Base-by-base conservation (phyloP, 2,797 vertebrate genomes). In the Megaceryle alcyon region DNA sequence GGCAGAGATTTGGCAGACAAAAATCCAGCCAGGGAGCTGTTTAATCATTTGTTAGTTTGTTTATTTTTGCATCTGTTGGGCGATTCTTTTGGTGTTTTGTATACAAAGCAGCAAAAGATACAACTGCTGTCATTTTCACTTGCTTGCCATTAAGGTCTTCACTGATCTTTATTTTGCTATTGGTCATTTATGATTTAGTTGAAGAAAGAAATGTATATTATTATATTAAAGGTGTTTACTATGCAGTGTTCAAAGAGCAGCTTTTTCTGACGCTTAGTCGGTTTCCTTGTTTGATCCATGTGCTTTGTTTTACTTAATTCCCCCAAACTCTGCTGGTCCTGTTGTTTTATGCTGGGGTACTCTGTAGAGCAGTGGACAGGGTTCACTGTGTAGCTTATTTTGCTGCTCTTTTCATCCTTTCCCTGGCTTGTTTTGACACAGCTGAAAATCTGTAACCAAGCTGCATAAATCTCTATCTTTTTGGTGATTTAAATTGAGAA, bases 51-150 rank as follows among this genome's bases (percentile, higher is more conserved):
- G 82, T 90, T 83, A 72, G 88, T 94, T 96, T 97, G 91, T 92
- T 96, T 94, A 44, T 93, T 97, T 97, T 95, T 94, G 78, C 86
- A 88, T 93, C 96, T 97, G 91, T 83, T 93, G 71, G 73, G 88
- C 80, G 90, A 82, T 95, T 96, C 83, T 96, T 95, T 64, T 25
- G 12, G 35, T 87, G 41, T 92, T 95, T 89, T 20, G 21, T 92
- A 44, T 70, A 37, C 16, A 48, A 88, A 48, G 80, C 87, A 73
- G 93, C 86, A 83, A 85, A 86, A 92, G 72, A 64, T 43, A 9
- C 14, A 63, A 77, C 53, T 88, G 35, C 53, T 85, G 14, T 68
- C 1, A 12, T 90, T 94, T 90, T 73, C 51, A 70, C 51, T 85
- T 53, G 70, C 77, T 69, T 80, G 10, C 59, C 23, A 12, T 43